Conservation (phyloP, 2,888 invertebrate species). For the Lymantria monacha region DNA sequence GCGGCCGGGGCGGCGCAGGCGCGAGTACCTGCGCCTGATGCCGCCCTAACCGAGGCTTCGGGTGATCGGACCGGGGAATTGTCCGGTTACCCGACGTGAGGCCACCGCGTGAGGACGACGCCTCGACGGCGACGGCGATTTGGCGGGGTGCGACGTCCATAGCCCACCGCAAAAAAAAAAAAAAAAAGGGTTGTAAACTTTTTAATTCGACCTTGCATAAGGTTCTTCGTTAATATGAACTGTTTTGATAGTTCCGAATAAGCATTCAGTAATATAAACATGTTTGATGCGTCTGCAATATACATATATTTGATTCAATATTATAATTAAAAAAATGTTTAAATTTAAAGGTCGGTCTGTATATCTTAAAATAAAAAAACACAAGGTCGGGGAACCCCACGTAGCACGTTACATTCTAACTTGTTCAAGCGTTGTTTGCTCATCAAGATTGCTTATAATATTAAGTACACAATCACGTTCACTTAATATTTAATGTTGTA, state of each 20-base stretch:
- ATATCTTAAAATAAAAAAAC: constrained; percentile 17
- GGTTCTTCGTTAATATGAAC: constrained; percentile 13
- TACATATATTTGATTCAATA: background rate
- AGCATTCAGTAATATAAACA: constrained; percentile 5
- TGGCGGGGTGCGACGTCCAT: too few relatives aligned
- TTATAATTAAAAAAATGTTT: constrained; percentile 14
- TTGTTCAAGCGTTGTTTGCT: constrained; percentile 14
- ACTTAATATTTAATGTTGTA: constrained; percentile 12
- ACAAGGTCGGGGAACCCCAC: constrained; percentile 44
- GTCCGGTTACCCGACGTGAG: too few relatives aligned
- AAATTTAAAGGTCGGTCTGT: constrained; percentile 14
- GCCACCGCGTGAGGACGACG: too few relatives aligned
- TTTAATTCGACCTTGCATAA: constrained; percentile 12
- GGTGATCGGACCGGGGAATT: too few relatives aligned
- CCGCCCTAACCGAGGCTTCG: too few relatives aligned
- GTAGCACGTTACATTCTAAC: constrained; percentile 22
- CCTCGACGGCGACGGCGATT: too few relatives aligned
- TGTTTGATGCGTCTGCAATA: background rate
- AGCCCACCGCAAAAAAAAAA: too few relatives aligned
- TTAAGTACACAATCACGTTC: constrained; percentile 6
- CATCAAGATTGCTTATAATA: constrained; percentile 11
- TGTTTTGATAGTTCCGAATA: constrained; percentile 4
- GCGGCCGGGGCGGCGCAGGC: too few relatives aligned
- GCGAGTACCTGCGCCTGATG: too few relatives aligned
- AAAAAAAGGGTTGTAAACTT: constrained; percentile 5